phyloP scores from a whole-genome alignment of 1,140 invertebrate species.

The Drosophila virilis region DNA sequence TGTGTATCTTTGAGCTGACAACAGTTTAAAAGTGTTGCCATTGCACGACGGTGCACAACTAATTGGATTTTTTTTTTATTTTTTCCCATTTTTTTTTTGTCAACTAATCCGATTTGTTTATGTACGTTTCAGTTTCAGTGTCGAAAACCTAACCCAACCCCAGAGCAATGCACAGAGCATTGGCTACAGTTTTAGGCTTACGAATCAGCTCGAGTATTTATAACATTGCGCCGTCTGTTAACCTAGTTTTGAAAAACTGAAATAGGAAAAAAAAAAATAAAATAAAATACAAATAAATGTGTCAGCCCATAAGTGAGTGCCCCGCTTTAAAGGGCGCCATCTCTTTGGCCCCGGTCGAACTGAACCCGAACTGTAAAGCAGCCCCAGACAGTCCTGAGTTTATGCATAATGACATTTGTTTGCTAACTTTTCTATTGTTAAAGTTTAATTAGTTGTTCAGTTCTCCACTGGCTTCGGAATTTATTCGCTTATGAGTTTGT shows the following conservation, averaged over 20 bases:
- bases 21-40: conserved; percentile 54
- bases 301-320: conserved; percentile 39
- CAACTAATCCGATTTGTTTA: conserved; percentile 79
- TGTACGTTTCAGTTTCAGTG: conserved; percentile 46
- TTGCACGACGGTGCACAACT: conserved; percentile 54
- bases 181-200: conserved; percentile 77
- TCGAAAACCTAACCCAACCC: conserved; percentile 42
- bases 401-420: conserved; percentile 72
- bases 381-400: conserved; percentile 31
- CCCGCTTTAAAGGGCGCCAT: conserved; percentile 38
- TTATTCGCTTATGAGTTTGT: conserved; percentile 1
- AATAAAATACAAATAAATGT: conserved; percentile 34
- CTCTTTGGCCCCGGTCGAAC: conserved; percentile 23
- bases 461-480: conserved; percentile 41
- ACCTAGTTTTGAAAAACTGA: conserved; percentile 49
- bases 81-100: conserved; percentile 40
- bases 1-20: conserved; percentile 38
- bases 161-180: conserved; percentile 34
- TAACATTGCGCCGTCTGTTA: conserved; percentile 51
- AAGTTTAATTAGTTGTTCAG: conserved; percentile 79
- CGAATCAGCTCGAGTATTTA: conserved; percentile 60
- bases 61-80: conserved; percentile 66
- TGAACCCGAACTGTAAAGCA: conserved; percentile 30
- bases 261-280: conserved; percentile 2
- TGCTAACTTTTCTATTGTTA: conserved; percentile 75